Evolutionary conservation across 2,113 vertebrate genomes (phyloP).

Genomic region (Vanacampus margaritifer): DNA sequence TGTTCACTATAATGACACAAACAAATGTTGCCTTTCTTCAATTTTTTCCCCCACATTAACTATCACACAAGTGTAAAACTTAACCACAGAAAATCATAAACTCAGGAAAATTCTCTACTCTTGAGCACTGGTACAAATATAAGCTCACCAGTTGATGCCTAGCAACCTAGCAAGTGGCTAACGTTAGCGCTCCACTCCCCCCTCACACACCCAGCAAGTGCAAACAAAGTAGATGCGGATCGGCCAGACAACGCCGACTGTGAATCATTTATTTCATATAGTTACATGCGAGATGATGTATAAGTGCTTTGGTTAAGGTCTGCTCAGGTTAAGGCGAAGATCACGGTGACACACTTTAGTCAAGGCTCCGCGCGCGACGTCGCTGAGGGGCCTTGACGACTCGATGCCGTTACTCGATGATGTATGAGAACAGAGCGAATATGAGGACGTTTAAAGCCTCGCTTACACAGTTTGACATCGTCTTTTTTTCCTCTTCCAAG

Average conservation of each 20-base stretch:
- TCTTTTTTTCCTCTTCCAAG: background rate
- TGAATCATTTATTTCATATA: background rate
- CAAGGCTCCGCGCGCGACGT: background rate
- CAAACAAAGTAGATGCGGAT: background rate
- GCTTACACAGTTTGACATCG: background rate
- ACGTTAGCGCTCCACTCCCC: background rate
- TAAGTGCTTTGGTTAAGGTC: background rate
- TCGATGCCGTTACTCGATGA: background rate
- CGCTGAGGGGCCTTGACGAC: background rate
- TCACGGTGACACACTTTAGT: slow-evolving; percentile 2
- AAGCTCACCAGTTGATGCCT: background rate
- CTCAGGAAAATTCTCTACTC: background rate
- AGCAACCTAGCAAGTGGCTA: background rate
- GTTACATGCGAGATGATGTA: background rate
- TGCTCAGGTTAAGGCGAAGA: background rate
- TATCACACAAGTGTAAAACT: background rate
- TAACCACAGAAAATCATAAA: background rate
- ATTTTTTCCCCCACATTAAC: background rate
- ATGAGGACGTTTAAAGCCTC: background rate
- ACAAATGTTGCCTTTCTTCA: background rate
- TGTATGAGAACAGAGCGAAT: background rate
- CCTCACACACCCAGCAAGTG: background rate
- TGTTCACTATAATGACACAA: background rate
- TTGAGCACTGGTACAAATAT: background rate
- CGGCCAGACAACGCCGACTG: background rate